Base-by-base conservation (phyloP, 2,797 vertebrate genomes). In the Coilia nasus region DNA sequence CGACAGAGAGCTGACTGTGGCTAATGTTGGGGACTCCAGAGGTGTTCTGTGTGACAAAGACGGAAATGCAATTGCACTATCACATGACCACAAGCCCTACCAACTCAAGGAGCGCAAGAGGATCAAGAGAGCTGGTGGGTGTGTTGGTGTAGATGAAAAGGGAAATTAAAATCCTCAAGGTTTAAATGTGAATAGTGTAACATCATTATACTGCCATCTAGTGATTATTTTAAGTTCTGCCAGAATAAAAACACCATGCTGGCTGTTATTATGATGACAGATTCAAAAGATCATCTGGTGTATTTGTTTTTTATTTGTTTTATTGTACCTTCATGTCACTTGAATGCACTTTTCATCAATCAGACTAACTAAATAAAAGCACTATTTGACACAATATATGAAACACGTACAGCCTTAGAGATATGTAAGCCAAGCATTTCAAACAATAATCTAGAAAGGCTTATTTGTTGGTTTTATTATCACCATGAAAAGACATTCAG, bases 81-180 rank as follows among this genome's bases (percentile, higher is more conserved):
- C 98, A 28, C 98, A 99, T 44, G 98, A 99, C 87, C 98, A 99
- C 95, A 99, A 99, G 86, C 98, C 98, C 46, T 99, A 99, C 92
- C 98, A 99, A 89, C 96, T 99, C 86, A 99, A 99, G 90, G 98
- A 99, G 88, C 97, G 98, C 91, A 99, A 99, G 93, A 96, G 98
- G 93, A 99, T 99, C 92, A 99, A 99, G 92, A 97, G 98, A 90
- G 98, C 98, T 62, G 98, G 98, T 99, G 93, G 93, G 94, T 56
- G 1, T n/a, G 15, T 47, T 75, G 31, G 6, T 19, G 31, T 78
- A 19, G 6, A 9, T 21, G 71, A 41, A 19, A 15, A 44, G 35
- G 64, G 64, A 64, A 0, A 28, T 67, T 23, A 71, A 71, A 31
- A 35, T 25, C 41, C 0, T 35, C 17, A 41, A 44, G 35, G 71